Evolutionary conservation across 2,113 vertebrate species (phyloP), one percentile per base, ranked within the genome.

Genomic region (Mugil cephalus): DNA sequence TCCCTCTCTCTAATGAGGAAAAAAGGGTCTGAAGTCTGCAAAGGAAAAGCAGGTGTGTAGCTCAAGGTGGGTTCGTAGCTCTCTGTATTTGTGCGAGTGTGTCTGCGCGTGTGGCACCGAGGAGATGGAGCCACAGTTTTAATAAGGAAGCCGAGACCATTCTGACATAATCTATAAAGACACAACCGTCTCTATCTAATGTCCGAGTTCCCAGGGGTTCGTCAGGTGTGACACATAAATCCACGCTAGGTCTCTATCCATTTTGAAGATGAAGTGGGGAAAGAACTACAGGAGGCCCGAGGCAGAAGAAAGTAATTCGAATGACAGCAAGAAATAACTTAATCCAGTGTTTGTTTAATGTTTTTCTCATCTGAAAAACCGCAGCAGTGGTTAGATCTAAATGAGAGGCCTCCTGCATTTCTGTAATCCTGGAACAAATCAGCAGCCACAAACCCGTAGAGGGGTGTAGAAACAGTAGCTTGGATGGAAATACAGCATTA

Each of bases 41-140:
- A 62, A 80, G 65, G 61, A 65, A 77, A 90, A 91, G 83, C 89
- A 93, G 87, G 92, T 89, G 91, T 84, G 83, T 85, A 15, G 60
- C 74, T 73, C 50, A 79, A 80, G 69, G 78, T 82, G 79, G 36
- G 55, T 77, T 79, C 24, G 51, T 8, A 45, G 7, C 46, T 35
- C 36, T 51, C 4, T 12, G 36, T 50, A 34, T 74, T 30, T 40
- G 13, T 75, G 46, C 14, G 24, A 50, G 50, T 34, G 43, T 47
- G 51, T 15, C 24, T 53, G 8, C 48, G 72, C 51, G 17, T 53
- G 38, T 38, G 58, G 60, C 35, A 56, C 46, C 21, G 14, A 30
- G 24, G 45, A 11, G 35, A 58, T 13, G 11, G 3, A 36, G 24
- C 48, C 42, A 7, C 4, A 14, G 24, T 73, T 69, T 50, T 24